phyloP scores from a whole-genome alignment of 2,113 vertebrate species.

The Solea solea region DNA sequence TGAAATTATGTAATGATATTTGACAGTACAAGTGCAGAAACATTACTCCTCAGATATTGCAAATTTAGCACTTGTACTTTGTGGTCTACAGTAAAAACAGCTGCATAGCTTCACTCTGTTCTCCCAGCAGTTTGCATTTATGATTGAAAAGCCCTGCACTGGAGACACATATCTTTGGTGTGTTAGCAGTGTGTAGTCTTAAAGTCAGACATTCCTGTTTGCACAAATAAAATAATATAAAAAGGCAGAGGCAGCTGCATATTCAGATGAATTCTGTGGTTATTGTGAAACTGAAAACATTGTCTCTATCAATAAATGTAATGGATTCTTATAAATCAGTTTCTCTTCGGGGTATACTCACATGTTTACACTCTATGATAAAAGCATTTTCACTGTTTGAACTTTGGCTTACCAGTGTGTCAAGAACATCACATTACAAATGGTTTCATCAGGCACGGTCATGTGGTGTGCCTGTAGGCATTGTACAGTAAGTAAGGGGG shows the following conservation, averaged over 20 bases:
- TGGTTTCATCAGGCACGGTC: conserved; percentile 58
- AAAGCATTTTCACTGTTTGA: conserved; percentile 4
- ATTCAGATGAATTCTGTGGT: background rate
- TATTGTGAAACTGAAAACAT: background rate
- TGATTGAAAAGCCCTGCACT: conserved; percentile 1
- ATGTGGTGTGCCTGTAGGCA: conserved; percentile 11
- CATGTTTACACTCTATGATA: background rate
- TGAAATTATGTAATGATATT: background rate
- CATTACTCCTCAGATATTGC: background rate
- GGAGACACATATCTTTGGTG: conserved; percentile 18
- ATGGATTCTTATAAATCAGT: background rate
- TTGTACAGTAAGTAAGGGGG: background rate
- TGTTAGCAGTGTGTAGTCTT: no score
- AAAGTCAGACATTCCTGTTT: conserved; percentile 26
- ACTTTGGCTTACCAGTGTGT: conserved; percentile 15
- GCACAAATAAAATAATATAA: background rate
- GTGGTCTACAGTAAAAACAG: background rate
- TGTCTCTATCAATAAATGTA: background rate
- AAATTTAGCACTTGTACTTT: background rate
- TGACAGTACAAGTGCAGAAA: background rate
- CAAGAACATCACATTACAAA: conserved; percentile 24
- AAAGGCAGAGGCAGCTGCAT: background rate
- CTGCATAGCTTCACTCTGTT: background rate
- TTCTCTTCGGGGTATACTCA: background rate
- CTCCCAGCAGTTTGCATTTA: conserved; percentile 19